Base-by-base conservation (phyloP, 2,888 invertebrate genomes). In the Neria commutata region DNA sequence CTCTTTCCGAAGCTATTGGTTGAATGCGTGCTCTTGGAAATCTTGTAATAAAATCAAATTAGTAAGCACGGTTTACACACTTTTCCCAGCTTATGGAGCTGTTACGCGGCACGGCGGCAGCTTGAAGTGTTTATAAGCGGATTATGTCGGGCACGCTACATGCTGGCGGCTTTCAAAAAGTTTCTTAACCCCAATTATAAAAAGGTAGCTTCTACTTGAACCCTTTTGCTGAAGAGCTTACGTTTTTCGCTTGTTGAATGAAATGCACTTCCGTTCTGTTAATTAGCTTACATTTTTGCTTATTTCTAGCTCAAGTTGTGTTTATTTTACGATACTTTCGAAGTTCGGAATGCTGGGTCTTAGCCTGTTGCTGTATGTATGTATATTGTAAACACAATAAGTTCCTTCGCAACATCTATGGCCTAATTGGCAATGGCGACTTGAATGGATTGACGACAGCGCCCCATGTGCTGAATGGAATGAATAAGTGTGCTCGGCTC, bases 21-120 rank as follows among this genome's bases (percentile, higher is more conserved):
- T 37, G 37, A 14, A 14, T 37, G 37, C n/a, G n/a, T 37, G 8
- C 37, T 37, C 37, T 40, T 40, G 2, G 33, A 50, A 50, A 50
- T 50, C 50, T 29, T 50, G 29, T 29, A 50, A 33, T 29, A 19
- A 50, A 50, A 50, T 50, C 50, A 50, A 50, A 50, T 50, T 50
- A 50, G 21, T 50, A 21, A 6, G 50, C 29, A 50, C 29, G 19
- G n/a, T 14, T 33, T 46, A n/a, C 14, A 19, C 46, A 11, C n/a
- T 46, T 46, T 46, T 19, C 46, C 46, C n/a, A 42, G 19, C 21
- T 21, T 21, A 42, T 4, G 21, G 42, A 17, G 42, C 42, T 19
- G 19, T n/a, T 51, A 25, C 48, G 21, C 48, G 14, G 11, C 29
- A 11, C 29, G 6, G 11, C 21, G 5, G 19, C 17, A 42, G 11